Percentiles rank a stretch among this genome's conserved stretches.
phyloP scores from a whole-genome alignment of 2,888 invertebrate species.

The Sesamia inferens region DNA sequence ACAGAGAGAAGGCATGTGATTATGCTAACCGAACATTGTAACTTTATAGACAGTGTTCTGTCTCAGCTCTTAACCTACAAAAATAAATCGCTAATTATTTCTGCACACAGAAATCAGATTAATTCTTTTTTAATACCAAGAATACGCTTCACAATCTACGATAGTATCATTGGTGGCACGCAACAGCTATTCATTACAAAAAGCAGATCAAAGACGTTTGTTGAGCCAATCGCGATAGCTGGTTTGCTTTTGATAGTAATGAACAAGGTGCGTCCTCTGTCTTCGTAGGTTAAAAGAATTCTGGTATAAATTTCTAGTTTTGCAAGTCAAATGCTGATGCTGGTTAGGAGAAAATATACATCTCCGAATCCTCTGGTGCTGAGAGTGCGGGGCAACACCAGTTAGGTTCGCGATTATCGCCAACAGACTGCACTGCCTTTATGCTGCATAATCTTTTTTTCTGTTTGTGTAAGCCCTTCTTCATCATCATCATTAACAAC shows the following conservation, averaged over 20 bases:
- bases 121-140: slow-evolving; percentile 60
- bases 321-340: not conserved
- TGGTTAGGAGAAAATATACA: not conserved
- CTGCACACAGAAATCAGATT: slow-evolving; percentile 58
- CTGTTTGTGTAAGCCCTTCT: too few species aligned
- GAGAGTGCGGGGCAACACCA: too few species aligned
- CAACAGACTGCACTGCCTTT: too few species aligned
- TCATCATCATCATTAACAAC: too few species aligned
- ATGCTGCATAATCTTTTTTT: too few species aligned
- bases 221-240: slow-evolving; percentile 56
- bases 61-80: slow-evolving; percentile 7
- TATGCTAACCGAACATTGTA: too few species aligned
- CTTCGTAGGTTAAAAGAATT: slow-evolving; percentile 24
- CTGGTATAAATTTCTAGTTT: not conserved
- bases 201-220: slow-evolving; percentile 58
- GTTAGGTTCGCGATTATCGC: too few species aligned
- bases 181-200: slow-evolving; percentile 62
- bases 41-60: not conserved
- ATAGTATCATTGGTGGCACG: slow-evolving; percentile 60
- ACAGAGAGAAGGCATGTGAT: not conserved
- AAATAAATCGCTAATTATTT: slow-evolving; percentile 57
- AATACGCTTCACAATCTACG: slow-evolving; percentile 53
- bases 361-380: too few species aligned
- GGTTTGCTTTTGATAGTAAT: slow-evolving; percentile 51
- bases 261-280: slow-evolving; percentile 40